Evolutionary conservation across 2,113 vertebrate genomes (phyloP).

Genomic region (Lynx canadensis): DNA sequence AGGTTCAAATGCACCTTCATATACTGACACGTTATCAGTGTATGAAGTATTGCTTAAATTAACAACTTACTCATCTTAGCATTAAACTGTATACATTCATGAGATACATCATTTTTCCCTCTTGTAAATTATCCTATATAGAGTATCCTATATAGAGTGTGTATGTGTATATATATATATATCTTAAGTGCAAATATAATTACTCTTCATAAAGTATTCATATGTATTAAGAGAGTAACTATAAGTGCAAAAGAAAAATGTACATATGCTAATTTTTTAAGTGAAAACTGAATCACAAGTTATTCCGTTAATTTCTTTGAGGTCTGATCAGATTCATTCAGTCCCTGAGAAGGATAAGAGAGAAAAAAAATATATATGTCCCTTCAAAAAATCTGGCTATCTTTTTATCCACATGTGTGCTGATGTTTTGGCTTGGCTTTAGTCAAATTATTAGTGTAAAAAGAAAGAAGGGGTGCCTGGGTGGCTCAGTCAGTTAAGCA

Average conservation of each 20-base stretch:
- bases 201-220: neutral
- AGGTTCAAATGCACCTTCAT: neutral
- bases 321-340: neutral
- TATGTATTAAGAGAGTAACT: neutral
- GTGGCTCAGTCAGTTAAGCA: too few relatives aligned
- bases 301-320: conserved; percentile 38
- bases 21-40: neutral
- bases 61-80: neutral
- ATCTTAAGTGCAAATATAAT: neutral
- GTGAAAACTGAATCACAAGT: conserved; percentile 17
- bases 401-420: neutral
- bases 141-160: neutral
- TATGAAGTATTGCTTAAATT: neutral
- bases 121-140: neutral
- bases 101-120: neutral
- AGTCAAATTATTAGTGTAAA: neutral
- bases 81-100: neutral
- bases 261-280: conserved; percentile 6
- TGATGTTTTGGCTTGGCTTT: neutral
- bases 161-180: neutral
- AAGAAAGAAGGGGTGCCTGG: neutral
- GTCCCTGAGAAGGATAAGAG: neutral
- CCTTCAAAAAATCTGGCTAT: neutral
- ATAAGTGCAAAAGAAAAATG: conserved; percentile 19
- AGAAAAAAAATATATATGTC: neutral